phyloP scores from a whole-genome alignment of 2,113 vertebrate species.

The Dolichallabes microphthalmus region DNA sequence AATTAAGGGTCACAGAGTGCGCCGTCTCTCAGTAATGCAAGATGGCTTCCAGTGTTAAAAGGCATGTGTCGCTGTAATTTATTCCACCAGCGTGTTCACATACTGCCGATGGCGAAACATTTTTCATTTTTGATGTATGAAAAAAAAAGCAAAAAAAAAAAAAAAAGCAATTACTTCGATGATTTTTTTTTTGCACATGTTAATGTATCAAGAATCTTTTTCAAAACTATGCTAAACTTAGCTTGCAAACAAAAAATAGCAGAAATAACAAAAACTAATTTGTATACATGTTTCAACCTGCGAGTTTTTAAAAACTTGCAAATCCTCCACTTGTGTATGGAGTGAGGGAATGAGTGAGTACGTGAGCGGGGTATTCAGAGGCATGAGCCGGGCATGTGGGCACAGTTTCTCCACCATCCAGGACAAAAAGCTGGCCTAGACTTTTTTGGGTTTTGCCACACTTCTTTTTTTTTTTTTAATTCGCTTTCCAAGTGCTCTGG shows the following conservation, averaged over 20 bases:
- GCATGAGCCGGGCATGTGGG: slow-evolving; percentile 63
- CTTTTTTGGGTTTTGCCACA: slow-evolving; percentile 37
- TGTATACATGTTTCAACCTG: neutral
- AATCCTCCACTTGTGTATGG: neutral
- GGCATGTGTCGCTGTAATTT: slow-evolving; percentile 33
- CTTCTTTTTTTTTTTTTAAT: slow-evolving; percentile 65
- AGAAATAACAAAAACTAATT: neutral
- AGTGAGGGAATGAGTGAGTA: neutral
- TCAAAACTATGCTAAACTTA: slow-evolving; percentile 1
- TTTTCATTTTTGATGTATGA: neutral
- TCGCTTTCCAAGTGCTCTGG: slow-evolving; percentile 74
- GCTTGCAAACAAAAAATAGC: neutral
- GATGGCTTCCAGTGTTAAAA: slow-evolving; percentile 25
- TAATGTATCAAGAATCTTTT: slow-evolving; percentile 38
- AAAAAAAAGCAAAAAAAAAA: neutral
- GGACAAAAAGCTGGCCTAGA: slow-evolving; percentile 14
- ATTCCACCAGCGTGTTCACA: slow-evolving; percentile 22
- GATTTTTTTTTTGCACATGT: slow-evolving; percentile 16
- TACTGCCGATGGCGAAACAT: slow-evolving; percentile 9
- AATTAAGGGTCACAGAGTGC: slow-evolving; percentile 12
- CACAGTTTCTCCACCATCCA: slow-evolving; percentile 60
- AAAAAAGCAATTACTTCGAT: neutral
- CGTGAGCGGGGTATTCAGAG: slow-evolving; percentile 41
- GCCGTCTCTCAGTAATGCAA: slow-evolving; percentile 14
- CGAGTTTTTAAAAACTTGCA: neutral